Evolutionary conservation across 2,888 invertebrate species (phyloP), one percentile per base, ranked within the genome.

Genomic region (Dioctria rufipes): DNA sequence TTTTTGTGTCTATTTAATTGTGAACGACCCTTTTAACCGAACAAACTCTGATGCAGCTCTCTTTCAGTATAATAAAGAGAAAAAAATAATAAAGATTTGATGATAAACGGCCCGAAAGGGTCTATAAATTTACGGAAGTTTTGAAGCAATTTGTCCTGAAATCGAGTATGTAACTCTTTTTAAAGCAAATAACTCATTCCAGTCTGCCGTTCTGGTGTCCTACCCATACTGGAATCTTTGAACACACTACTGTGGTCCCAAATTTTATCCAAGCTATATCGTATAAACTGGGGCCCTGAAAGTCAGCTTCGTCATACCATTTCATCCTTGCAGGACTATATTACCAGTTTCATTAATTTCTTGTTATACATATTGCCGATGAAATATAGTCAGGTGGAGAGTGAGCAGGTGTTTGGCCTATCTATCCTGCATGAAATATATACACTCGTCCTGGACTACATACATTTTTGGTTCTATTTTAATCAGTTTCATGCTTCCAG

Each of bases 281-380:
- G 25, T 6, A n/a, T 2, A 46, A 46, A 46, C 13, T 9, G 13
- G 11, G 58, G 73, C 73, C n/a, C n/a, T 25, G 37, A 5, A 25
- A 25, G 13, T 46, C 4, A 37, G 39, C 42, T 13, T 40, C 25
- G 67, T 5, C 5, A 46, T 25, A 2, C 73, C 40, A 25, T 13
- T 39, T 37, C 37, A 39, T 75, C 60, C 73, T 60, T 75, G 73
- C 60, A 40, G 60, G 60, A 75, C 25, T 1, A 25, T 60, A 75
- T 75, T 75, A 75, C 60, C 43, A 42, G 60, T 75, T 75, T 75
- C 73, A 75, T 75, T 75, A 75, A 75, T 75, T 75, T 75, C 73
- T 75, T 60, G 73, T 60, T 60, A 75, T 75, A 2, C 25, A 25
- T 25, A 75, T 75, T 75, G 73, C 13, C 60, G 60, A 75, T 75